These are phyloP conservation scores for Tetraneura akinire DNA, from an alignment of 1,140 invertebrate genomes.

Conservation along the genomic window DNA sequence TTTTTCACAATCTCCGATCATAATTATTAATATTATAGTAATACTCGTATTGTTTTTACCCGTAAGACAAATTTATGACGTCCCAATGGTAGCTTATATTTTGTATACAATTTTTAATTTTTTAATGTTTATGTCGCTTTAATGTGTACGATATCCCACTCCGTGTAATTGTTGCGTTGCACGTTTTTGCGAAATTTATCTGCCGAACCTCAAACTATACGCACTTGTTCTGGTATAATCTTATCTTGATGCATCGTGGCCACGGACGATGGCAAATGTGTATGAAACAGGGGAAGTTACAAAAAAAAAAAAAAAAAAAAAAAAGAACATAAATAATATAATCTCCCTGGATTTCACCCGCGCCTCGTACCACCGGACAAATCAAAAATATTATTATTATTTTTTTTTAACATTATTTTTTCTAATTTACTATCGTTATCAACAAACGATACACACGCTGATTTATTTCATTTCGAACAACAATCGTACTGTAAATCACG, in stretches of 20 bases:
- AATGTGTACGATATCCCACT: no score
- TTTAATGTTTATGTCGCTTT: no score
- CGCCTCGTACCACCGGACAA: conserved; percentile 1
- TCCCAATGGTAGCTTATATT: neutral
- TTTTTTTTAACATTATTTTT: neutral
- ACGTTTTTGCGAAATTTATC: conserved; percentile 48
- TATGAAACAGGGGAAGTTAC: conserved; percentile 39
- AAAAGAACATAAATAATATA: conserved; percentile 49
- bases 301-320: conserved; percentile 48
- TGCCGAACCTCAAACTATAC: neutral
- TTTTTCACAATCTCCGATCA: no score
- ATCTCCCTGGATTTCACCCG: neutral
- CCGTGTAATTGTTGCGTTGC: conserved; percentile 25
- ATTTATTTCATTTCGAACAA: no score
- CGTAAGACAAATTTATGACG: conserved; percentile 3
- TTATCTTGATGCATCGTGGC: conserved; percentile 48
- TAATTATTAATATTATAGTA: no score
- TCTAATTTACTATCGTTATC: neutral
- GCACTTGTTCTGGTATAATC: conserved; percentile 42
- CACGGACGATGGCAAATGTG: conserved; percentile 31
- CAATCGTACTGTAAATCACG: no score
- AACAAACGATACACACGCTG: no score
- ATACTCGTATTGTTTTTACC: neutral
- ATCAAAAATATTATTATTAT: conserved; percentile 12
- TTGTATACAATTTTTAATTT: neutral